Percentiles rank a stretch among this genome's conserved stretches.
Evolutionary conservation across 1,140 invertebrate genomes (phyloP).

Genomic region (Leptinotarsa defecta): DNA sequence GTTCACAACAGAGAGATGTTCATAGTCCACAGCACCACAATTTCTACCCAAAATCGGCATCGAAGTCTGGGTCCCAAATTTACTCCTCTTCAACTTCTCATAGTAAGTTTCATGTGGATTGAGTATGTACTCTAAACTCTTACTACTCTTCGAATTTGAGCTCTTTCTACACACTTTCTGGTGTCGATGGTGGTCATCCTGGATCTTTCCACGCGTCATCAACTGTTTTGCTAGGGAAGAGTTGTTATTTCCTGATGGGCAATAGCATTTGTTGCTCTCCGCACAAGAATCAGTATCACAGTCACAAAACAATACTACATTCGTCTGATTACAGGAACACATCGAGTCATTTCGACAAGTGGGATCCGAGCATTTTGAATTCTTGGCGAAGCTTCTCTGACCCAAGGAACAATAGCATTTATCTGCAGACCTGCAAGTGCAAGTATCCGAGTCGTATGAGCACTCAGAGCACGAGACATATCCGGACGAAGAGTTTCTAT

Average conservation of each 20-base stretch:
- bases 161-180: slow-evolving; percentile 52
- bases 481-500: slow-evolving; percentile 70
- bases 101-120: slow-evolving; percentile 56
- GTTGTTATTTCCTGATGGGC: slow-evolving; percentile 59
- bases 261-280: slow-evolving; percentile 89
- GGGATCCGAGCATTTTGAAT: slow-evolving; percentile 16
- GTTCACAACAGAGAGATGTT: slow-evolving; percentile 64
- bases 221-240: slow-evolving; percentile 60
- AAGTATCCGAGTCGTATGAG: slow-evolving; percentile 79
- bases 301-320: slow-evolving; percentile 62
- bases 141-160: slow-evolving; percentile 58
- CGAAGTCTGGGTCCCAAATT: slow-evolving; percentile 32
- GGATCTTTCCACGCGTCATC: slow-evolving; percentile 60
- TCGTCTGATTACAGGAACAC: slow-evolving; percentile 45
- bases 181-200: slow-evolving; percentile 51
- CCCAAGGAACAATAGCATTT: slow-evolving; percentile 76
- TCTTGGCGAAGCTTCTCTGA: slow-evolving; percentile 43
- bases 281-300: slow-evolving; percentile 86
- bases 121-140: slow-evolving; percentile 64
- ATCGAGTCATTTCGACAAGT: neutral
- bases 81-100: slow-evolving; percentile 52
- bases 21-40: slow-evolving; percentile 64
- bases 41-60: neutral
- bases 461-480: slow-evolving; percentile 87
- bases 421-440: slow-evolving; percentile 73